Base-by-base conservation (phyloP, 1,140 invertebrate genomes). In the Orius insidiosus region DNA sequence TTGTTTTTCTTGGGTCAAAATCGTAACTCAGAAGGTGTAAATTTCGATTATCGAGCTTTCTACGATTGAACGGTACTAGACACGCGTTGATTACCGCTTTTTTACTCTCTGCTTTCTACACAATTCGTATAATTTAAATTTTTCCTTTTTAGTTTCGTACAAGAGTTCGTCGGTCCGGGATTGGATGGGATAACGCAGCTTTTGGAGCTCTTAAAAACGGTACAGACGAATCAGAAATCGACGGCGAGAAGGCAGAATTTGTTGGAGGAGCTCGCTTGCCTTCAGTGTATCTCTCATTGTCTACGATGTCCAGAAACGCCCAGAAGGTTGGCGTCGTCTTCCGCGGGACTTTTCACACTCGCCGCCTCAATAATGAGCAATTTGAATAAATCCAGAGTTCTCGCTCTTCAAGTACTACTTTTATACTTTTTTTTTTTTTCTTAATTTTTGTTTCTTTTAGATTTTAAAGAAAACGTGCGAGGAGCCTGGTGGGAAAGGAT, bases 281-380 rank as follows among this genome's bases (percentile, higher is more conserved):
- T 94, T 59, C 79, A 90, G 62, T 92, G 87, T 56, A 63, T 93
- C 2, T 76, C 76, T 53, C 79, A 78, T 51, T 81, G 78, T 53
- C 70, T 72, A 43, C 66, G 80, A 43, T 82, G 82, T 57, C 67
- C 75, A 33, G 83, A 87, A 57, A 76, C 80, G 18, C 68, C 79
- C 11, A 62, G 79, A 51, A 69, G 78, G 50, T 60, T 88, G 51
- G 75, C 84, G 19, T 70, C 76, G 14, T 78, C 82, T 14, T 75
- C 81, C 6, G 80, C 83, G 16, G 85, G 86, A 24, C 69, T 92
- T 5, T 84, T 89, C 59, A 83, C 85, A 0, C 64, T 93, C 0
- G 82, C 86, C 2, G 81, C 85, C 10, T 85, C 83, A 64, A 79
- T 85, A 53, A 83, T 88, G 68, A 85, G 82, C 53, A 86, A 80